Conservation (phyloP, 2,797 vertebrate genomes). For the Nyctibius grandis region DNA sequence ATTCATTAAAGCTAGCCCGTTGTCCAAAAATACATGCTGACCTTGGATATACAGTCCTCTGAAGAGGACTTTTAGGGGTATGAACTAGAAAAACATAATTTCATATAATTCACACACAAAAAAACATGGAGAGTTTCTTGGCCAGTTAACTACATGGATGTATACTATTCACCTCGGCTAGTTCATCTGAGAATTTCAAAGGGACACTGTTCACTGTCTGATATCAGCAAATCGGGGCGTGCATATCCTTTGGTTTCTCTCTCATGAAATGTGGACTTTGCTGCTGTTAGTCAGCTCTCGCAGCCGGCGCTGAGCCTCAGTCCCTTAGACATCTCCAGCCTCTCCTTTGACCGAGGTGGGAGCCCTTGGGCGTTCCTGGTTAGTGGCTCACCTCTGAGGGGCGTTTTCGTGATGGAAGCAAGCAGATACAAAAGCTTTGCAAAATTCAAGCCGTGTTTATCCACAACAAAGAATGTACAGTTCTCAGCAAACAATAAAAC, state of each 20-base stretch:
- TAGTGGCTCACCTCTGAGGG: neutral
- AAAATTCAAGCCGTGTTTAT: neutral
- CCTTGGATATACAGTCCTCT: neutral
- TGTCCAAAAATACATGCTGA: neutral
- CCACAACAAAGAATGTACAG: neutral
- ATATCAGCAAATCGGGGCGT: neutral
- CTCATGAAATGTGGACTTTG: neutral
- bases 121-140: neutral
- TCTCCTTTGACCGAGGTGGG: neutral
- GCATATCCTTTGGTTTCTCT: neutral
- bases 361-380: neutral
- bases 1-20: slow-evolving; percentile 3
- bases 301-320: neutral
- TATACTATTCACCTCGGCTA: neutral
- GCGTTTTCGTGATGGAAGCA: accelerated
- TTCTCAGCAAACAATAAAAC: neutral
- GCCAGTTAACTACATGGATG: neutral
- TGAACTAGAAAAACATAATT: neutral
- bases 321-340: neutral
- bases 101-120: neutral
- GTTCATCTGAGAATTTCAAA: neutral
- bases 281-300: neutral
- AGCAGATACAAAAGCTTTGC: neutral
- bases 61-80: neutral
- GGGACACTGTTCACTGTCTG: neutral